Evolutionary conservation across 1,140 invertebrate species (phyloP), one percentile per base, ranked within the genome.

Genomic region (Listronotus oregonensis): DNA sequence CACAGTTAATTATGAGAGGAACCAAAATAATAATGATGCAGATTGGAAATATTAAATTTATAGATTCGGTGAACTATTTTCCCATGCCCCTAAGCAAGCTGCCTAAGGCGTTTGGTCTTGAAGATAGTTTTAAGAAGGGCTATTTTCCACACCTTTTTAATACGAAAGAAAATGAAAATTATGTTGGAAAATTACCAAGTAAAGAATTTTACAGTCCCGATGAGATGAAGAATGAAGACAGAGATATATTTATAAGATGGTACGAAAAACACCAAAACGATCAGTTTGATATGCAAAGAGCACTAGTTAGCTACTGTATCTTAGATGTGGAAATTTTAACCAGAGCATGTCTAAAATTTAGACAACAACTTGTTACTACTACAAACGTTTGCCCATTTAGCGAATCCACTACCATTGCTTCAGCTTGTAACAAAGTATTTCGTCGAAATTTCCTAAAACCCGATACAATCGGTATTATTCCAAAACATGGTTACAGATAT

Each of bases 221-320:
- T 15, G 43, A 21, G 4, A 70, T 70, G 70, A 51, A n/a, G 10
- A 8, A 42, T 0, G 17, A 55, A 64, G 50, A 46, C 1, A 15
- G 50, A 18, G 18, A 51, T 9, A 27, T 50, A 12, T 72, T 72
- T 39, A 10, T 64, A 14, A 49, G 66, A 58, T 73, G 69, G 69
- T 47, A 69, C 51, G 39, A 37, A 10, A 31, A 58, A 6, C 49
- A 71, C 7, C 18, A 58, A 31, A 3, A 44, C 6, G 14, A 58
- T 17, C 21, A 2, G 10, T 58, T 58, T 51, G 49, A 44, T 32
- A 32, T 71, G n/a, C 62, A 65, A 10, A 54, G 65, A 18, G 71
- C 72, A 31, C 46, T 76, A 3, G 39, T 59, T 7, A 37, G 69
- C 12, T 76, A 70, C 37, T 70, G 65, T 51, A 47, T 39, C 11